phyloP scores from a whole-genome alignment of 2,888 invertebrate species.

The Alcis repandata region DNA sequence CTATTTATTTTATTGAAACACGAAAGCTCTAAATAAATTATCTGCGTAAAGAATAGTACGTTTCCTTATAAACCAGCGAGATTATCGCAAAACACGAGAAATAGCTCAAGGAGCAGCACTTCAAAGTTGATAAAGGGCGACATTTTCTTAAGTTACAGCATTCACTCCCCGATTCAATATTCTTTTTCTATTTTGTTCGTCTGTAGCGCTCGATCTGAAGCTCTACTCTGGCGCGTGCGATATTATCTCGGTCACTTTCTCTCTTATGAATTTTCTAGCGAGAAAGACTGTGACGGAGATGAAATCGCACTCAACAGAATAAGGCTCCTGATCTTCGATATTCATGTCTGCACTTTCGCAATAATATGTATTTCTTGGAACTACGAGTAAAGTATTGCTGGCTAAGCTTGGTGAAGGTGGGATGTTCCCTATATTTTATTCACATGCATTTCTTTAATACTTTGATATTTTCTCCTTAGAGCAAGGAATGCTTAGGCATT shows the following conservation, averaged over 20 bases:
- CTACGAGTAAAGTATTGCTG: conserved; percentile 42
- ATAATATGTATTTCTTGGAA: conserved; percentile 50
- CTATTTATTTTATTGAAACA: no score
- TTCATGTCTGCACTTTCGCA: conserved; percentile 57
- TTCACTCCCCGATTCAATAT: conserved; percentile 77
- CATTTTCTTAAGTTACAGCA: conserved; percentile 61
- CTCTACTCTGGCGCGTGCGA: no score
- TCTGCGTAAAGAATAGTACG: background rate
- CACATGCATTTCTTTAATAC: conserved; percentile 24
- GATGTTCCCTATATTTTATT: conserved; percentile 34
- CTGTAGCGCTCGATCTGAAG: conserved; percentile 54
- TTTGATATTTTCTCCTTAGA: conserved; percentile 14
- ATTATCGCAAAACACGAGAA: conserved; percentile 36
- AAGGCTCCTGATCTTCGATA: conserved; percentile 47
- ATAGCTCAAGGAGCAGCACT: conserved; percentile 55
- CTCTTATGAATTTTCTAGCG: no score
- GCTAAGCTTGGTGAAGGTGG: conserved; percentile 31
- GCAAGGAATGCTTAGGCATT: background rate
- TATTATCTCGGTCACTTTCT: no score
- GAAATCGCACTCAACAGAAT: no score
- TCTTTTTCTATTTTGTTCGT: conserved; percentile 76
- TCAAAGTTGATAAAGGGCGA: conserved; percentile 67
- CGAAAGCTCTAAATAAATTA: background rate
- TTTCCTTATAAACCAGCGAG: conserved; percentile 20
- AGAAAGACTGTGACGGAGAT: no score